A percentile compares a stretch with the other conserved stretches of the same genome.
These are phyloP conservation scores for Brachionus paranguensis DNA, from an alignment of 1,140 invertebrate species.

Conservation along the genomic window DNA sequence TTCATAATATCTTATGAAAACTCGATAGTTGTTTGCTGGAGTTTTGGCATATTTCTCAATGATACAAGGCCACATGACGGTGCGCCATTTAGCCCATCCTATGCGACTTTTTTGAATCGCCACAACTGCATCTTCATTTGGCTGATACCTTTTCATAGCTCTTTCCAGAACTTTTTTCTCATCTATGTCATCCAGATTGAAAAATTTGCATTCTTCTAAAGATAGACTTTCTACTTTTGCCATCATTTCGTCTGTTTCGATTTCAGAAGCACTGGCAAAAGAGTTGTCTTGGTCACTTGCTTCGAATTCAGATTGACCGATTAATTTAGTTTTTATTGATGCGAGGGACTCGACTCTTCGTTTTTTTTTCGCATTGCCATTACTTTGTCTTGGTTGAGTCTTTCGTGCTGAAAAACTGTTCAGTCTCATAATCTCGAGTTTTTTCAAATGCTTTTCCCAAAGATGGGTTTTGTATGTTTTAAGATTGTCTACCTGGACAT, in stretches of 20 bases:
- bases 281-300: not conserved
- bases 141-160: not conserved
- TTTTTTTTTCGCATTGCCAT: slow-evolving; percentile 18
- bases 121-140: not conserved
- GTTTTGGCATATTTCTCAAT: slow-evolving; percentile 27
- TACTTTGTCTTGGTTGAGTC: not conserved
- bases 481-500: not conserved
- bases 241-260: not conserved
- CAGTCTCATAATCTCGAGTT: not conserved
- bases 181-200: slow-evolving; percentile 10
- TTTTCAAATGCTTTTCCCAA: not conserved
- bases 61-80: slow-evolving; percentile 20
- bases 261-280: not conserved
- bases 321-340: not conserved
- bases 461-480: not conserved
- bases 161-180: not conserved
- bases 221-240: not conserved
- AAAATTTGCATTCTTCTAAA: not conserved
- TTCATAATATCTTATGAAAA: slow-evolving; percentile 6
- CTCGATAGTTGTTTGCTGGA: not conserved
- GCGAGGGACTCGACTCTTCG: not conserved
- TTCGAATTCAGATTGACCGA: not conserved
- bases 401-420: not conserved
- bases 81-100: not conserved
- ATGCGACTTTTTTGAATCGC: not conserved